phyloP scores from a whole-genome alignment of 2,888 invertebrate genomes.

The Callyntrura guangdongensis region DNA sequence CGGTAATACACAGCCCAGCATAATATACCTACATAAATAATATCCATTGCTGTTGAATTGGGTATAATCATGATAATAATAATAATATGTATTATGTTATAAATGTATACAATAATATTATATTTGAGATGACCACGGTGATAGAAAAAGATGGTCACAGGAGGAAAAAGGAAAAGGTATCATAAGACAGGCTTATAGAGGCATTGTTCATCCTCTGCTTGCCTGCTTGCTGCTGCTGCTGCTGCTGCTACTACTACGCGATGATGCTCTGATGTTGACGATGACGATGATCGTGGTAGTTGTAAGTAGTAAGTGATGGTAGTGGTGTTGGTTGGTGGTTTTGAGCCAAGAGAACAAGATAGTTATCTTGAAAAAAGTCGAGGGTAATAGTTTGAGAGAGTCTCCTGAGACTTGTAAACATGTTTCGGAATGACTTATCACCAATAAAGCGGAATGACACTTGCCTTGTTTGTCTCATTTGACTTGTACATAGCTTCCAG shows the following conservation, averaged over 20 bases:
- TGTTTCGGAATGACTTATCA: slow-evolving; percentile 81
- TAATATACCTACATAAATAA: not conserved
- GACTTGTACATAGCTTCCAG: slow-evolving; percentile 81
- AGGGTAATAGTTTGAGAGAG: slow-evolving; percentile 78
- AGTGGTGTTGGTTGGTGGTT: slow-evolving; percentile 78
- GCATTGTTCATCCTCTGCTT: slow-evolving; percentile 37
- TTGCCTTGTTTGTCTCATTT: slow-evolving; percentile 81
- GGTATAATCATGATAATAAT: slow-evolving; percentile 33
- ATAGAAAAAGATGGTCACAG: slow-evolving; percentile 53
- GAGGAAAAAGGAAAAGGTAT: slow-evolving; percentile 26
- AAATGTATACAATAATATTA: slow-evolving; percentile 67
- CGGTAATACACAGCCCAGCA: not conserved
- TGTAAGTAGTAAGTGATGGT: slow-evolving; percentile 76
- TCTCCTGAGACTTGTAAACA: slow-evolving; percentile 79
- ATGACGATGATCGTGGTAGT: slow-evolving; percentile 56
- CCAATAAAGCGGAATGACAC: slow-evolving; percentile 81
- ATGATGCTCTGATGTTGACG: slow-evolving; percentile 44
- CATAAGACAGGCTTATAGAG: not conserved
- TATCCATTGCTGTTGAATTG: slow-evolving; percentile 22
- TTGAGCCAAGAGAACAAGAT: slow-evolving; percentile 78
- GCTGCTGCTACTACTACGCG: not conserved
- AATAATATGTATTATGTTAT: slow-evolving; percentile 65
- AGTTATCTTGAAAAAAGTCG: slow-evolving; percentile 76
- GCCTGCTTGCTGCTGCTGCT: slow-evolving; percentile 14
- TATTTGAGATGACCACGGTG: slow-evolving; percentile 63